phyloP scores from a whole-genome alignment of 2,888 invertebrate species.

The Kuschelorhynchus macadamiae region DNA sequence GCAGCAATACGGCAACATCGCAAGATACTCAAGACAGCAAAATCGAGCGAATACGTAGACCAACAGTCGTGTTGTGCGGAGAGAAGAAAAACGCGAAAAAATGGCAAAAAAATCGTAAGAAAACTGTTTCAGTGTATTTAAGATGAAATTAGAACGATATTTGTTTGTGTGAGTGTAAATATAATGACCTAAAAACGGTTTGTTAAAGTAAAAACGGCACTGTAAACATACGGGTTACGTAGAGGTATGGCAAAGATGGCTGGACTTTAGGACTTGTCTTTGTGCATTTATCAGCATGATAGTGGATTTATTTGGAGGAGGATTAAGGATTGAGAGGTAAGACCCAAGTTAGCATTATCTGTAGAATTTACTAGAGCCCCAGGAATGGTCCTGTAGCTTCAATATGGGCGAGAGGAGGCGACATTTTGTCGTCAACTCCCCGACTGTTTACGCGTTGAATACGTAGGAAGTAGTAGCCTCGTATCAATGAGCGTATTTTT shows the following conservation, averaged over 20 bases:
- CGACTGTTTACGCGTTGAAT: slow-evolving; percentile 54
- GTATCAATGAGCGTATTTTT: slow-evolving; percentile 53
- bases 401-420: slow-evolving; percentile 56
- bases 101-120: slow-evolving; percentile 59
- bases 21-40: no score
- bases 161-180: slow-evolving; percentile 56
- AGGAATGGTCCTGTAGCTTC: slow-evolving; percentile 14
- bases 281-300: slow-evolving; percentile 80
- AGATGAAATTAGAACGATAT: slow-evolving; percentile 57
- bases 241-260: slow-evolving; percentile 74
- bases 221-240: slow-evolving; percentile 59
- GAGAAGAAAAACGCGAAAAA: slow-evolving; percentile 64
- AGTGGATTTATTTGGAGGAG: slow-evolving; percentile 76
- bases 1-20: slow-evolving; percentile 34
- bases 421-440: slow-evolving; percentile 61
- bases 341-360: slow-evolving; percentile 10
- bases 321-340: slow-evolving; percentile 77
- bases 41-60: slow-evolving; percentile 62
- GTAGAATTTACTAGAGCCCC: background rate
- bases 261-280: slow-evolving; percentile 80
- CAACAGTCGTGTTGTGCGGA: slow-evolving; percentile 64
- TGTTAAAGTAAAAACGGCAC: slow-evolving; percentile 55
- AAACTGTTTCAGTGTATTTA: slow-evolving; percentile 56
- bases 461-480: slow-evolving; percentile 63
- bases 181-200: slow-evolving; percentile 48